phyloP scores from a whole-genome alignment of 2,113 vertebrate species.

The Cynocephalus volans region DNA sequence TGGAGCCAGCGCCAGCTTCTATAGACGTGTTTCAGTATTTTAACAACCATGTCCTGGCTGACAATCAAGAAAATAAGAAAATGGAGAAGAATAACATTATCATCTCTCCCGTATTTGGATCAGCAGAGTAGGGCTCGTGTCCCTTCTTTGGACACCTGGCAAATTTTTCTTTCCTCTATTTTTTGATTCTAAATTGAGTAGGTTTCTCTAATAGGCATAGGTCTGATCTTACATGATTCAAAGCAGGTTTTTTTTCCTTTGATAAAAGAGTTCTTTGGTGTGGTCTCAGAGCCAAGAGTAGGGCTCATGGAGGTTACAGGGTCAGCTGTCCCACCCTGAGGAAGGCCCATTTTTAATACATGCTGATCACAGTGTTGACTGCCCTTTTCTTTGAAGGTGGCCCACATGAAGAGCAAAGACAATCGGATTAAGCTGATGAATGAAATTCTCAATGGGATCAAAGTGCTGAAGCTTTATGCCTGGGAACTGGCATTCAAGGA shows the following conservation, averaged over 20 bases:
- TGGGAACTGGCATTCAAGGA: slow-evolving; percentile 98
- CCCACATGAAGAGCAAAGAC: slow-evolving; percentile 99
- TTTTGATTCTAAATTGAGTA: neutral
- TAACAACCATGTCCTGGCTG: neutral
- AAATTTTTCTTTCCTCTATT: neutral
- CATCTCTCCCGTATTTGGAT: neutral
- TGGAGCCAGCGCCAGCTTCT: neutral
- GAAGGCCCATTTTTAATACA: rapidly evolving
- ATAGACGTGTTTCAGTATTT: neutral
- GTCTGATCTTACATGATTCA: rapidly evolving
- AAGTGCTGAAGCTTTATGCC: slow-evolving; percentile 98
- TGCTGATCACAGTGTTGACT: rapidly evolving
- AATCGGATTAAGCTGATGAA: slow-evolving; percentile 98
- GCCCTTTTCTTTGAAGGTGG: slow-evolving; percentile 90
- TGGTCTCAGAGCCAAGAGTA: neutral
- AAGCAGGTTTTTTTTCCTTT: neutral
- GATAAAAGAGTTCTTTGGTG: neutral
- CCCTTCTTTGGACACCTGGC: neutral
- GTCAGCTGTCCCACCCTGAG: rapidly evolving
- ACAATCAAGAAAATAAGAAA: neutral
- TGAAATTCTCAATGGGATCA: slow-evolving; percentile 98
- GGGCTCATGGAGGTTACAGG: neutral
- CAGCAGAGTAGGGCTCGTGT: neutral
- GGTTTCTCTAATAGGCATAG: neutral
- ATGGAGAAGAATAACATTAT: rapidly evolving